Evolutionary conservation across 2,113 vertebrate species (phyloP).

Genomic region (Barnardius zonarius): DNA sequence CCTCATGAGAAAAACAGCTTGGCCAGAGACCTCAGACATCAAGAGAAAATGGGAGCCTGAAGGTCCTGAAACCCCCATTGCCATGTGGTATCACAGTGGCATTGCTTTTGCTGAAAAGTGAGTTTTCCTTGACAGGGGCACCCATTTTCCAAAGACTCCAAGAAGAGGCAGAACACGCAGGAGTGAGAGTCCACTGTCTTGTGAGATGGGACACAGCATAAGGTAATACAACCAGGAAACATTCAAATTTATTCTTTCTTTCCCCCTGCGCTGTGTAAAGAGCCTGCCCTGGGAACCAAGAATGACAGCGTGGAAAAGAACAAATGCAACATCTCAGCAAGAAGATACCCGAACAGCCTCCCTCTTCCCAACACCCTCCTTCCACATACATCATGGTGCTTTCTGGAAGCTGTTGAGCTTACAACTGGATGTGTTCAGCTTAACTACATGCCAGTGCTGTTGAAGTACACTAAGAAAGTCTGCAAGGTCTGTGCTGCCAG

Average conservation of each 20-base stretch:
- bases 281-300: not conserved
- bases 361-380: not conserved
- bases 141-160: not conserved
- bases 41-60: not conserved
- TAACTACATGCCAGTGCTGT: not conserved
- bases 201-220: not conserved
- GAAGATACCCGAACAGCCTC: not conserved
- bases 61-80: not conserved
- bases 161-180: not conserved
- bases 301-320: not conserved
- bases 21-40: not conserved
- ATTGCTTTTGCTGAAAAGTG: not conserved
- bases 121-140: not conserved
- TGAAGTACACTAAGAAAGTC: not conserved
- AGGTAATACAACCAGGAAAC: not conserved
- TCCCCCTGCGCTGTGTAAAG: not conserved
- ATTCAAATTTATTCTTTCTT: not conserved
- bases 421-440: not conserved
- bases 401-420: not conserved
- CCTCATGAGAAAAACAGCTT: not conserved
- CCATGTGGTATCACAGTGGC: too few relatives aligned
- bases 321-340: not conserved
- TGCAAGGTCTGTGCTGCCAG: not conserved
- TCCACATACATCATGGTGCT: fast-evolving
- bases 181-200: not conserved